phyloP scores from a whole-genome alignment of 2,888 invertebrate species.

The Ophioninae sp. region DNA sequence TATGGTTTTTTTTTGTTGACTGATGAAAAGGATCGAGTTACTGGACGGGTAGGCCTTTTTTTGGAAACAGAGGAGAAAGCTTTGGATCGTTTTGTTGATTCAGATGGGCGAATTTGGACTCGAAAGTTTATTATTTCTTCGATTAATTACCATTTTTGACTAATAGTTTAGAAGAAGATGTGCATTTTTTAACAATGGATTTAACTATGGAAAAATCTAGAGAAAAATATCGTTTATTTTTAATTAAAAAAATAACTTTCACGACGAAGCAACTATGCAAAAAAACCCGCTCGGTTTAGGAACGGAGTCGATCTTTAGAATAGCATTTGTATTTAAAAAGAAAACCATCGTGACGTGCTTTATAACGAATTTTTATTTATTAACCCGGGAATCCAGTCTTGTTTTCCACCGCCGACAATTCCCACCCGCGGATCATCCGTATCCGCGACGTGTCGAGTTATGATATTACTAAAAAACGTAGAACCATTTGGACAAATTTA shows the following conservation, averaged over 20 bases:
- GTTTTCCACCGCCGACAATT: not conserved
- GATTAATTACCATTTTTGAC: too few relatives aligned
- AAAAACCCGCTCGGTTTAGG: not conserved
- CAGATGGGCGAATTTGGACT: too few relatives aligned
- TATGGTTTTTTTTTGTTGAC: not conserved
- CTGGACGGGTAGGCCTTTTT: not conserved
- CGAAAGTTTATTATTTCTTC: too few relatives aligned
- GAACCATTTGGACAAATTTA: not conserved
- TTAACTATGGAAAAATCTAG: not conserved
- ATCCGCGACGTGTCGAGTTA: not conserved
- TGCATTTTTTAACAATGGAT: not conserved
- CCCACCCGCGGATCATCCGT: not conserved
- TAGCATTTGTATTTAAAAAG: not conserved
- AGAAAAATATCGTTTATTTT: not conserved
- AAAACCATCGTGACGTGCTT: not conserved
- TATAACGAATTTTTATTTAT: constrained; percentile 22
- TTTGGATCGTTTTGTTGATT: too few relatives aligned
- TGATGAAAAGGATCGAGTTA: not conserved
- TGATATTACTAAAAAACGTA: not conserved
- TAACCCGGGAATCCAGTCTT: constrained; percentile 11
- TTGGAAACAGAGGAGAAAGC: not conserved
- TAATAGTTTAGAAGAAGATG: too few relatives aligned
- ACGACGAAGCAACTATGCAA: not conserved
- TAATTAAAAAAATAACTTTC: not conserved
- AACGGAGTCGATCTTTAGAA: not conserved